These are phyloP conservation scores for Drosophila parvula DNA, from an alignment of 1,140 invertebrate genomes.

Conservation along the genomic window DNA sequence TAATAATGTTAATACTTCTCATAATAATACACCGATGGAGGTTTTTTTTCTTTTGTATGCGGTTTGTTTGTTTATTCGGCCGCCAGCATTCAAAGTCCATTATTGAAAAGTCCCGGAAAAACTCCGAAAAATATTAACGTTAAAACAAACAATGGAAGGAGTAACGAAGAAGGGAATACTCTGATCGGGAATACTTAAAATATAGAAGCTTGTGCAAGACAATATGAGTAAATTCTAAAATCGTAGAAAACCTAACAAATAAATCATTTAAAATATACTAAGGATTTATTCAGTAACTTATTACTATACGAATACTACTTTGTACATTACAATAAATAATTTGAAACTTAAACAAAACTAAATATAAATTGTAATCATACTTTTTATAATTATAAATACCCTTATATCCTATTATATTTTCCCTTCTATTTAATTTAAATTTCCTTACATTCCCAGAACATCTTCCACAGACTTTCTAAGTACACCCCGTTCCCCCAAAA, in stretches of 20 bases:
- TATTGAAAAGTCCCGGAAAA: conserved; percentile 76
- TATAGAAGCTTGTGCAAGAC: too few relatives aligned
- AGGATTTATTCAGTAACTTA: background rate
- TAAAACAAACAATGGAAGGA: conserved; percentile 2
- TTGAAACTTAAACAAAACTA: background rate
- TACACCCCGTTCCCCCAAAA: background rate
- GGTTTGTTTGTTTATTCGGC: conserved; percentile 51
- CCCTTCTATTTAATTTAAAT: background rate
- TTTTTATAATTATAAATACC: background rate
- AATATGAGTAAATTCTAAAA: too few relatives aligned
- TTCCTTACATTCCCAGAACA: background rate
- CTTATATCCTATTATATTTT: accelerated
- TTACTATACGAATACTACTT: background rate
- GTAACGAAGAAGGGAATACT: background rate
- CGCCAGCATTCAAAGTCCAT: conserved; percentile 60
- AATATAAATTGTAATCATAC: too few relatives aligned
- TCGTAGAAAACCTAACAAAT: accelerated
- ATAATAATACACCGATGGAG: conserved; percentile 68
- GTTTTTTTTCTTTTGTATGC: conserved; percentile 21
- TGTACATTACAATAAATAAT: too few relatives aligned
- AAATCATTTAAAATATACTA: background rate
- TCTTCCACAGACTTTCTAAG: background rate
- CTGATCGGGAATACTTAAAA: background rate
- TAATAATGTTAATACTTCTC: conserved; percentile 78
- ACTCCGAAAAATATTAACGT: conserved; percentile 43